Evolutionary conservation across 2,888 invertebrate genomes (phyloP), one percentile per base, ranked within the genome.

Genomic region (Celastrina argiolus): DNA sequence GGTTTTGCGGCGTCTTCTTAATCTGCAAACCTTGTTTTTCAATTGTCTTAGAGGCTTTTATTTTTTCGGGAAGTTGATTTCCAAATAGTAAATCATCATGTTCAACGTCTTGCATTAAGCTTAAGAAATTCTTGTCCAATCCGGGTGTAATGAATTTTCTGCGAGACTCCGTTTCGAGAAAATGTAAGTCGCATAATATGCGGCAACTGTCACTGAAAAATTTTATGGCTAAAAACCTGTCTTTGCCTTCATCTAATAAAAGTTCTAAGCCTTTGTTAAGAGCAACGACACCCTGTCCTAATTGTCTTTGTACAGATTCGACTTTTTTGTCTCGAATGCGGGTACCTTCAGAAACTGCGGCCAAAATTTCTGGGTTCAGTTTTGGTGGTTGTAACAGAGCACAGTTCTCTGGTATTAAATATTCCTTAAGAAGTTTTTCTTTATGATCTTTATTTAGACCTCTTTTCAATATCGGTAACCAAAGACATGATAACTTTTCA

Each of bases 31-130:
- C 34, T 18, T 51, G 64, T 18, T 16, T 64, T 18, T 14, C 28
- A 18, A 56, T 56, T 3, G 18, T 10, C 36, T 64, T 64, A 5
- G 64, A 36, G 34, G 16, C 56, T 51, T 56, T 64, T 2, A 64
- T 64, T 34, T 56, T 64, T 51, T 64, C 64, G 3, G 64, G 41
- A 56, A 34, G n/a, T n/a, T n/a, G n/a, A n/a, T n/a, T n/a, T n/a
- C n/a, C n/a, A n/a, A n/a, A n/a, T n/a, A n/a, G n/a, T 12, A 28
- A n/a, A 3, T 18, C 36, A 22, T 64, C 64, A 7, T 45, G n/a
- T 7, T 64, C 64, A 2, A 31, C 26, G 31, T 31, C 45, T 51
- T 51, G 51, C 4, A 64, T 56, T 26, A 56, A 22, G 18, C 26
- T 18, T 3, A 56, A 22, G 26, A 56, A 22, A 6, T 18, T 22